Evolutionary conservation across 2,888 invertebrate species (phyloP).

Genomic region (Cheilosia soror): DNA sequence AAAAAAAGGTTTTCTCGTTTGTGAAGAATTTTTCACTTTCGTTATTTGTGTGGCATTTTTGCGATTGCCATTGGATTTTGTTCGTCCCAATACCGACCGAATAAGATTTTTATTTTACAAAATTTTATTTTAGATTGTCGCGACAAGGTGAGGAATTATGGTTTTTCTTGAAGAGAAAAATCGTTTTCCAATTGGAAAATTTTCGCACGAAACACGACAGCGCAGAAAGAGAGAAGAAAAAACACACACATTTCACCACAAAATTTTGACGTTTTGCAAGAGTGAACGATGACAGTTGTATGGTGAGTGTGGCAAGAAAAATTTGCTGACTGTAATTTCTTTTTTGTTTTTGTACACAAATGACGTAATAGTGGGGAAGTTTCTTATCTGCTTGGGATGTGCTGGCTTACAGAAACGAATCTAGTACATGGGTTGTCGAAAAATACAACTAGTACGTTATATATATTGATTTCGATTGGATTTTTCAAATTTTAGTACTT

Average conservation of each 20-base stretch:
- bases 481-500: too few relatives aligned
- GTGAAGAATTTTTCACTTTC: slow-evolving; percentile 49
- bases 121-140: slow-evolving; percentile 3
- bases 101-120: slow-evolving; percentile 1
- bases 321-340: neutral
- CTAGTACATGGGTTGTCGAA: neutral
- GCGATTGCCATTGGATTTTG: slow-evolving; percentile 41
- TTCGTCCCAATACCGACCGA: slow-evolving; percentile 17
- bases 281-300: slow-evolving; percentile 47
- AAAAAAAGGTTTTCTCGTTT: slow-evolving; percentile 28
- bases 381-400: neutral
- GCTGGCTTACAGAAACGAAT: neutral
- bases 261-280: slow-evolving; percentile 47
- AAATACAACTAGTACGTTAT: neutral
- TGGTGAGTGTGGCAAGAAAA: slow-evolving; percentile 49
- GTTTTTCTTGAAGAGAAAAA: slow-evolving; percentile 48
- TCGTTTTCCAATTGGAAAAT: slow-evolving; percentile 57
- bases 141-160: slow-evolving; percentile 6
- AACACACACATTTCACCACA: slow-evolving; percentile 44
- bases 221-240: slow-evolving; percentile 61
- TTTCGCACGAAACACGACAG: slow-evolving; percentile 73
- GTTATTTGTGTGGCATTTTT: slow-evolving; percentile 71
- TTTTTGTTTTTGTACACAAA: neutral
- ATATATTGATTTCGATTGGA: neutral
- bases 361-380: slow-evolving; percentile 18